These are phyloP conservation scores for Acheta domesticus DNA, from an alignment of 2,888 invertebrate genomes.

Conservation along the genomic window DNA sequence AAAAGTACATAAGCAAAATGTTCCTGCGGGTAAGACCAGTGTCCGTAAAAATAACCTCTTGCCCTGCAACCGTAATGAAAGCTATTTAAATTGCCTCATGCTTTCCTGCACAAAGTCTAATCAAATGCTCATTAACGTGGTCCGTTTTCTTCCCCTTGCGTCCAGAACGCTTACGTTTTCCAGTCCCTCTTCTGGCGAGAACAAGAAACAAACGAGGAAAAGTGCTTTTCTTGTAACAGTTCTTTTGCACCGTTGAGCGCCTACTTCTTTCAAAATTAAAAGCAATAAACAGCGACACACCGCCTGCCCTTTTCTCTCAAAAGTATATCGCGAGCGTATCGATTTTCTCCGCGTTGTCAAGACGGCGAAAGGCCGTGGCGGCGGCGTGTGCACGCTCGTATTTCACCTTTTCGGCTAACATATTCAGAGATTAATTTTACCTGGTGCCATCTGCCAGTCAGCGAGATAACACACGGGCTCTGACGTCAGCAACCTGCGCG, in stretches of 20 bases:
- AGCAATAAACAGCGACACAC: slow-evolving; percentile 28
- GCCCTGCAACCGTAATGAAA: slow-evolving; percentile 7
- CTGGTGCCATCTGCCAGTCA: slow-evolving; percentile 33
- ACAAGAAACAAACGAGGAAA: slow-evolving; percentile 28
- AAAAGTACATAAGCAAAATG: neutral
- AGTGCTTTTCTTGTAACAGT: slow-evolving; percentile 22
- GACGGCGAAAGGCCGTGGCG: too few species aligned
- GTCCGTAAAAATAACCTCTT: slow-evolving; percentile 5
- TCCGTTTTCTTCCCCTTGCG: slow-evolving; percentile 27
- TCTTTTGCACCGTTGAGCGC: neutral
- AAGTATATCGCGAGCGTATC: too few species aligned
- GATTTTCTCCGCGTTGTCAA: too few species aligned
- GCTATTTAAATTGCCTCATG: slow-evolving; percentile 29
- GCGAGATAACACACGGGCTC: slow-evolving; percentile 19
- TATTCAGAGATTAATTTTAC: slow-evolving; percentile 12
- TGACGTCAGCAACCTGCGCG: slow-evolving; percentile 30
- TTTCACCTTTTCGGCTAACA: slow-evolving; percentile 18
- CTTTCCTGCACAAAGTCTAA: slow-evolving; percentile 28
- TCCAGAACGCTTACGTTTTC: neutral
- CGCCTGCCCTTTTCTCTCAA: too few species aligned
- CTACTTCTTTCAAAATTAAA: slow-evolving; percentile 32
- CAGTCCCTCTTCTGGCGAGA: neutral
- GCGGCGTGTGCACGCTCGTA: neutral
- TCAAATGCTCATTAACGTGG: slow-evolving; percentile 23
- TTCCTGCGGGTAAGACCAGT: slow-evolving; percentile 6